A percentile compares a stretch with the other conserved stretches of the same genome.
Conservation (phyloP, 1,140 invertebrate genomes). For the Alviniconcha marisindica region DNA sequence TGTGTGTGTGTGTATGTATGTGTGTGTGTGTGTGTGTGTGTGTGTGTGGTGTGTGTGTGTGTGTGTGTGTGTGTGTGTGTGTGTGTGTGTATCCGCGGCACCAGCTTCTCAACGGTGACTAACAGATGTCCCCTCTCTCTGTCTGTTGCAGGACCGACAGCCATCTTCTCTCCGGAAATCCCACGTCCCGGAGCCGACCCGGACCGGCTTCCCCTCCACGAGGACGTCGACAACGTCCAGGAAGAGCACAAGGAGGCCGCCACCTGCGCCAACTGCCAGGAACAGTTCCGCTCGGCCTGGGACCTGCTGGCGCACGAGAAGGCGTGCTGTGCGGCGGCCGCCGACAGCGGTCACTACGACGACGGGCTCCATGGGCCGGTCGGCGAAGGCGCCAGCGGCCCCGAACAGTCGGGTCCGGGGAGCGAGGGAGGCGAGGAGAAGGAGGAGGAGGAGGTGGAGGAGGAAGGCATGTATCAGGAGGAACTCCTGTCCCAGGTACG, state of each 20-base stretch:
- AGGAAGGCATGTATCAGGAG: constrained; percentile 32
- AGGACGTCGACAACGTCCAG: not conserved
- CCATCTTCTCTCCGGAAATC: not conserved
- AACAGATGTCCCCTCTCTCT: too few relatives aligned
- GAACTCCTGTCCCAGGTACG: constrained; percentile 16
- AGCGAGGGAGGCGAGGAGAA: constrained; percentile 16
- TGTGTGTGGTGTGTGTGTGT: not conserved
- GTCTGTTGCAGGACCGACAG: not conserved
- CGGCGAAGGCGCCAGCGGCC: not conserved
- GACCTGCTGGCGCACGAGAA: constrained; percentile 31
- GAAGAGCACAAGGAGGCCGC: not conserved
- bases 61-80: not conserved
- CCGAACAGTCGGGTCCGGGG: not conserved
- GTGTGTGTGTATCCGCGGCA: not conserved
- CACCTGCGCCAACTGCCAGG: constrained; percentile 22
- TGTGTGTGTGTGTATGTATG: not conserved
- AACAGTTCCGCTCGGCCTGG: not conserved
- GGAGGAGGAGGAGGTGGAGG: constrained; percentile 37
- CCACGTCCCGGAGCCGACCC: not conserved
- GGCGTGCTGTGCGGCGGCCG: not conserved
- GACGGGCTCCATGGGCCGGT: not conserved
- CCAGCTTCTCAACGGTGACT: not conserved
- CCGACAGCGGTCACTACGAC: not conserved
- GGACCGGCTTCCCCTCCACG: not conserved
- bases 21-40: not conserved